A percentile compares a stretch with the other conserved stretches of the same genome.
These are phyloP conservation scores for Cheilosia pagana DNA, from an alignment of 2,888 invertebrate genomes.

Conservation along the genomic window DNA sequence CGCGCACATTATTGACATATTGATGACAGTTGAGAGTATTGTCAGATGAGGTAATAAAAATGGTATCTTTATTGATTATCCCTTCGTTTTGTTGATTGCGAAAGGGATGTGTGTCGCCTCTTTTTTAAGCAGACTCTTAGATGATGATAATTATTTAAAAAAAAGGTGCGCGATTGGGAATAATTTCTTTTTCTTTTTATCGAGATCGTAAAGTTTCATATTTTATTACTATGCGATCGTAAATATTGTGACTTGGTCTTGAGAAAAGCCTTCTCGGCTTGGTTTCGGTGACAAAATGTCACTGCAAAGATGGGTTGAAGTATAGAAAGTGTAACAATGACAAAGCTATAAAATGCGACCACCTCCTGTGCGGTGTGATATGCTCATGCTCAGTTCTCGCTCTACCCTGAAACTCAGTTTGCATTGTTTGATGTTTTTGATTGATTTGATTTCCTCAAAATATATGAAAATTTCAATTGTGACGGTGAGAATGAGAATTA, in stretches of 20 bases:
- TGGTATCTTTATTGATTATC: conserved; percentile 72
- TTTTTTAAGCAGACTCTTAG: conserved; percentile 43
- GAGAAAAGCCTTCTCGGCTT: conserved; percentile 8
- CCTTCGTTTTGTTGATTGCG: conserved; percentile 24
- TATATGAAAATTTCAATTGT: conserved; percentile 61
- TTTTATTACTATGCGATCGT: conserved; percentile 59
- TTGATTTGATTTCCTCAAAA: conserved; percentile 58
- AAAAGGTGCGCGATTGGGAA: conserved; percentile 43
- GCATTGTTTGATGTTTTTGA: conserved; percentile 47
- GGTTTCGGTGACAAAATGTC: conserved; percentile 18
- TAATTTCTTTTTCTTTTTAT: conserved; percentile 50
- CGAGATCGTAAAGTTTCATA: conserved; percentile 67
- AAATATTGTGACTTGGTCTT: conserved; percentile 65
- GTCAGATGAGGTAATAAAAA: conserved; percentile 70
- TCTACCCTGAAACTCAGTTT: conserved; percentile 8
- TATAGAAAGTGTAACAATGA: conserved; percentile 23
- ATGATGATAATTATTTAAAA: conserved; percentile 51
- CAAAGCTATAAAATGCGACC: conserved; percentile 44
- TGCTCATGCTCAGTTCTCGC: neutral
- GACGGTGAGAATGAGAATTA: conserved; percentile 31
- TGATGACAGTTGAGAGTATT: conserved; percentile 66
- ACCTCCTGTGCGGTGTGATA: conserved; percentile 48
- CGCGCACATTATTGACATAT: conserved; percentile 71
- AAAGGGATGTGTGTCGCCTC: conserved; percentile 24
- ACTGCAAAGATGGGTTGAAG: neutral